Evolutionary conservation across 2,888 invertebrate genomes (phyloP), one percentile per base, ranked within the genome.

Genomic region (Diploptera punctata): DNA sequence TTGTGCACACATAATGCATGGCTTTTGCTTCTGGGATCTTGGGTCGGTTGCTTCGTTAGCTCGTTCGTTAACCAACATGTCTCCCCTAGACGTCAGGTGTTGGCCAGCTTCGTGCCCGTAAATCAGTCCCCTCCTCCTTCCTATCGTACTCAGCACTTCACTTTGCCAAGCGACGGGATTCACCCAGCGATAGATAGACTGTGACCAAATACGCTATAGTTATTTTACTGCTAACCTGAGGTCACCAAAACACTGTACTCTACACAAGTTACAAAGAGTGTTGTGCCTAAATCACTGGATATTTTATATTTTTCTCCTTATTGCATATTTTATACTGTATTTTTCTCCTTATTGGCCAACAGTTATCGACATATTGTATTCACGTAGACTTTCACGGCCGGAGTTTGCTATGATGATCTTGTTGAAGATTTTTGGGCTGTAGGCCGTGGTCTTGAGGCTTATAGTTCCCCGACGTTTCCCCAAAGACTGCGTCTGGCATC

Each of bases 11-110:
- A 47, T 65, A 65, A 65, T 65, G 47, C 65, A 65, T 65, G 65
- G 65, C 44, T 65, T 44, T 26, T 65, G 65, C 65, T 65, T 26
- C 26, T 65, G 65, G 47, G 65, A 44, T 47, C 44, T 65, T 65
- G 47, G 65, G 44, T 47, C 44, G 44, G 65, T 24, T 65, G 65
- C 65, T 65, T 65, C 65, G 65, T 65, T 65, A 65, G 65, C 65
- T 47, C 65, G 47, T 72, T 72, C 72, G 72, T 72, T 72, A 72
- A 68, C 72, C 68, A 47, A 60, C 68, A 72, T 68, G 65, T 65
- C 65, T 65, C 44, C 47, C 47, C 65, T 65, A 10, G 49, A 70
- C 73, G 70, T 70, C 73, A 73, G 73, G 70, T 73, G 70, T 62
- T 70, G 49, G 44, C 44, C 73, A 62, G 57, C 69, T 29, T n/a